Evolutionary conservation across 2,113 vertebrate species (phyloP).

Genomic region (Brienomyrus longianalis): DNA sequence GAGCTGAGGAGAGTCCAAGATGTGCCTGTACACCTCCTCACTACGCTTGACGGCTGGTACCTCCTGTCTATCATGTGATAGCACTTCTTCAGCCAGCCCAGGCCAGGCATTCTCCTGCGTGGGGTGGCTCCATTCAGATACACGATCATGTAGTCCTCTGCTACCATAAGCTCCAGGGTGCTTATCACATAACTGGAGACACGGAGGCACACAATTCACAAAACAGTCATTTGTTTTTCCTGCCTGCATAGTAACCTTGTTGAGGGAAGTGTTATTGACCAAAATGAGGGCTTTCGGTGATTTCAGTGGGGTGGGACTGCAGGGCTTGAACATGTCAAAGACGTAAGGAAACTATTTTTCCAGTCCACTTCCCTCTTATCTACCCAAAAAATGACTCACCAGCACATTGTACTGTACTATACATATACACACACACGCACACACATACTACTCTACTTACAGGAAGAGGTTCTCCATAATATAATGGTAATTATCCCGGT

Average conservation of each 20-base stretch:
- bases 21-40: not conserved
- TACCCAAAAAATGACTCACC: not conserved
- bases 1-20: not conserved
- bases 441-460: conserved; percentile 64
- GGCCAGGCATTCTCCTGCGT: conserved; percentile 85
- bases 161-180: conserved; percentile 92
- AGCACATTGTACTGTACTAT: not conserved
- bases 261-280: not conserved
- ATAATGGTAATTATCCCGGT: conserved; percentile 84
- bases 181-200: conserved; percentile 86
- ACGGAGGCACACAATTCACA: not conserved
- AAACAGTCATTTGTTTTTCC: not conserved
- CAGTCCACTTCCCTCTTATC: not conserved
- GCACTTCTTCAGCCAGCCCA: conserved; percentile 95
- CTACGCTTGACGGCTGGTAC: conserved; percentile 45
- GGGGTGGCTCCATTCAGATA: conserved; percentile 96
- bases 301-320: not conserved
- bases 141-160: conserved; percentile 96
- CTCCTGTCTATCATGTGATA: conserved; percentile 96
- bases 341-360: not conserved
- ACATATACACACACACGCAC: not conserved
- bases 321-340: not conserved
- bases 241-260: not conserved
- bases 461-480: conserved; percentile 99
- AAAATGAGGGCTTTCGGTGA: not conserved